Evolutionary conservation across 2,113 vertebrate genomes (phyloP), one percentile per base, ranked within the genome.

Genomic region (Pelvicachromis taeniatus): DNA sequence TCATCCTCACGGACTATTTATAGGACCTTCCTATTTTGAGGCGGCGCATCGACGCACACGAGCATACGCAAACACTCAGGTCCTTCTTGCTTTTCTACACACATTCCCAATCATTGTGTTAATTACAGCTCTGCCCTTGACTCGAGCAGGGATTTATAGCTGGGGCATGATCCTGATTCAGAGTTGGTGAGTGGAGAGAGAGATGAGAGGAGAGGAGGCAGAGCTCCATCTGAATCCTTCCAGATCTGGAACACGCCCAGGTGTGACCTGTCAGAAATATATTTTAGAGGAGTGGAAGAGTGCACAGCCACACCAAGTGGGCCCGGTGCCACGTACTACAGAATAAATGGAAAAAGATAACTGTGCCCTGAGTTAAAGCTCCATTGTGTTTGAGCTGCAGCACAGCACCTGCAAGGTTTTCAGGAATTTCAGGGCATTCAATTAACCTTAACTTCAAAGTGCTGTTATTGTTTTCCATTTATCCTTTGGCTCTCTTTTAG

Each of bases 41-140:
- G 65, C 61, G 56, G 29, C n/a, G 65, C 85, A 82, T 78, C 26
- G 33, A 55, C 70, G 33, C 53, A 5, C 65, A 1, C 8, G 5
- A 58, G 11, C 9, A 10, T 56, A 54, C 52, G 52, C 61, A 42
- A 50, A 35, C 77, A 73, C 5, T 16, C 33, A 29, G 48, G 10
- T 50, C 10, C 50, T 40, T 38, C 35, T 13, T 68, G 14, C 53
- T 33, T 55, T 21, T 31, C n/a, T 2, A 1, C 10, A 9, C 42
- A 38, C 73, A 38, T n/a, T 80, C 38, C 19, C 52, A 52, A 42
- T 87, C 58, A 45, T 77, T 48, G 84, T 52, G 65, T 87, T 93
- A 87, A 92, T 92, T 79, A 87, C 85, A 26, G 26, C 14, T 14
- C 11, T 55, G 54, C 40, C 88, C 81, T 93, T 85, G 80, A 85